A percentile compares a stretch with the other conserved stretches of the same genome.
These are phyloP conservation scores for Acrocera orbiculus DNA, from an alignment of 2,888 invertebrate genomes.

Conservation along the genomic window DNA sequence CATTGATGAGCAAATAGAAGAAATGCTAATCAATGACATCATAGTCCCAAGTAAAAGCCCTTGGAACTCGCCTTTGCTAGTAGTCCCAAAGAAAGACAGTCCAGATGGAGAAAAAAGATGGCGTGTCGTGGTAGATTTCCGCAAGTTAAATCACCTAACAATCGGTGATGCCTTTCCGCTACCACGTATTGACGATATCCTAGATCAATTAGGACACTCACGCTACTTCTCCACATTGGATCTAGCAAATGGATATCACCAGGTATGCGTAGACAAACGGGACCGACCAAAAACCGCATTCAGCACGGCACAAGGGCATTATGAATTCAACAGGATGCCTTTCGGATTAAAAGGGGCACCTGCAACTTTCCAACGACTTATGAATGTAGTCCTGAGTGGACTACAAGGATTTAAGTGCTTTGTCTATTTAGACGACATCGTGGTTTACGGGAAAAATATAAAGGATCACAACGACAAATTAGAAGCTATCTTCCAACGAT, in stretches of 20 bases:
- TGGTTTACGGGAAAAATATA: slow-evolving; percentile 13
- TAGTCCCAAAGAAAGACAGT: no score
- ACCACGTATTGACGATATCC: no score
- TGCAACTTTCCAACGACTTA: slow-evolving; percentile 17
- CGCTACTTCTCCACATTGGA: slow-evolving; percentile 18
- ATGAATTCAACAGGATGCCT: slow-evolving; percentile 17
- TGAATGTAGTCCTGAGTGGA: slow-evolving; percentile 8
- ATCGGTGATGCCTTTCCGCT: no score
- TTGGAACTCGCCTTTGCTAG: no score
- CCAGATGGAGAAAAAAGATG: no score
- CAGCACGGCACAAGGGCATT: slow-evolving; percentile 18
- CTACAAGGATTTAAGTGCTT: slow-evolving; percentile 7
- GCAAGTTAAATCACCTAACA: no score
- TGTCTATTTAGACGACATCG: slow-evolving; percentile 16
- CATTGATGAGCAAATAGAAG: no score
- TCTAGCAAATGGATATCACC: slow-evolving; percentile 14
- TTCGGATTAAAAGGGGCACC: slow-evolving; percentile 21
- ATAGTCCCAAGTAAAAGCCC: no score
- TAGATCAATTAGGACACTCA: no score
- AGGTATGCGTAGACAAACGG: slow-evolving; percentile 14
- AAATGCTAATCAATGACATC: no score
- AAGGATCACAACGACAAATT: slow-evolving; percentile 9
- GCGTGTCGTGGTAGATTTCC: no score
- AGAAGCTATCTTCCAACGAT: not conserved
- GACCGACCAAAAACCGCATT: slow-evolving; percentile 18